Evolutionary conservation across 1,140 invertebrate genomes (phyloP), one percentile per base, ranked within the genome.

Genomic region (Hydropsyche tenuis): DNA sequence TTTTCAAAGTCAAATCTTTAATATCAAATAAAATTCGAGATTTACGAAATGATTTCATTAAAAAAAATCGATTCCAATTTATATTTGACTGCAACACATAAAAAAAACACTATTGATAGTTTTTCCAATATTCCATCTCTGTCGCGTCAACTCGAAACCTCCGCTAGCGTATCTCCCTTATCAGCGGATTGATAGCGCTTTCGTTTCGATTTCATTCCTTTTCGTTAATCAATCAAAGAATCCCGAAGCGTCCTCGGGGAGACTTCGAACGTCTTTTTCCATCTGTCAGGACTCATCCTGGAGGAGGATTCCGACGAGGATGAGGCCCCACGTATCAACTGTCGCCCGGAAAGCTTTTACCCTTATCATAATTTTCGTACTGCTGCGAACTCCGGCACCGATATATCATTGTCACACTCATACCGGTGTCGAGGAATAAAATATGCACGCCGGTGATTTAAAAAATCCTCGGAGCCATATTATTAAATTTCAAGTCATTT

Each of bases 291-390:
- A 7, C 48, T 53, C 48, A 53, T 53, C 45, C 16, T 46, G 12
- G 45, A 7, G 42, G 42, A 43, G 42, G 42, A 14, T 5, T 7
- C 5, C 5, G 48, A 5, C n/a, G 48, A 16, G 48, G 14, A 0
- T 18, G 48, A 53, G 6, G 20, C n/a, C 2, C 48, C 48, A 18
- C 48, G 48, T 53, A 53, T 53, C 48, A 53, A 53, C 48, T 53
- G 48, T 53, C 48, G 48, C 48, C 48, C 16, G 18, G 20, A 20
- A 53, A 20, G 48, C n/a, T 20, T 53, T 53, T 18, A 53, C 48
- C 48, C 48, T 53, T 53, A 53, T 53, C 48, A 53, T 53, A 53
- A 53, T 53, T 53, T 53, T 53, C 48, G 30, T 37, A 37, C 30
- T 9, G 30, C 30, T 37, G 1, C 48, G 16, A 46, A 12, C 11